Evolutionary conservation across 1,140 invertebrate genomes (phyloP).

Genomic region (Bombus balteatus): DNA sequence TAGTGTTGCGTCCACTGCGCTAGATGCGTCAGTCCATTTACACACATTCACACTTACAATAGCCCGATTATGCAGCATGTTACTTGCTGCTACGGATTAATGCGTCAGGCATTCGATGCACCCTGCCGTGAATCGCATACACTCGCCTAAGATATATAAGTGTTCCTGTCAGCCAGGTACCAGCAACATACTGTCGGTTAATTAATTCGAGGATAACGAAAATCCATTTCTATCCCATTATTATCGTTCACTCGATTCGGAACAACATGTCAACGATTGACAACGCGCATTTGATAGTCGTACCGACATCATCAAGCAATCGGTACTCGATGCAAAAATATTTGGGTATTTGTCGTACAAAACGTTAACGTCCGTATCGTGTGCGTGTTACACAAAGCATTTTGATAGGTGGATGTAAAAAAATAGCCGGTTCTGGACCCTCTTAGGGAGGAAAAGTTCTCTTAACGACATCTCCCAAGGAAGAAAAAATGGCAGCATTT

Average conservation of each 20-base stretch:
- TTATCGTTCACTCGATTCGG: background rate
- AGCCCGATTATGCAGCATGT: conserved; percentile 37
- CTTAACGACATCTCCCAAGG: too few relatives aligned
- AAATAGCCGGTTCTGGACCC: too few relatives aligned
- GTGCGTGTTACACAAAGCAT: too few relatives aligned
- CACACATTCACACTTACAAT: conserved; percentile 50
- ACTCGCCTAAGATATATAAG: conserved; percentile 28
- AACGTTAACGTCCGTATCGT: background rate
- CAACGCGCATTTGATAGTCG: background rate
- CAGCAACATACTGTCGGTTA: background rate
- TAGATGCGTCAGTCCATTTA: background rate
- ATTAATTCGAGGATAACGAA: conserved; percentile 27
- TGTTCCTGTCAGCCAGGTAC: background rate
- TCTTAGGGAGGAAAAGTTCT: too few relatives aligned
- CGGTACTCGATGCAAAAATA: background rate
- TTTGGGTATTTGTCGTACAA: background rate
- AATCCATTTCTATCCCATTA: background rate
- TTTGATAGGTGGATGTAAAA: too few relatives aligned
- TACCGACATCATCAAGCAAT: background rate
- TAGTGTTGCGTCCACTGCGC: background rate
- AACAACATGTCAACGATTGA: background rate
- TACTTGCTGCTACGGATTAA: conserved; percentile 42
- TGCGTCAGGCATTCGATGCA: conserved; percentile 8
- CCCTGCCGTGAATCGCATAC: background rate
- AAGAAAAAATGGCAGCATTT: too few relatives aligned